These are phyloP conservation scores for Chaetodon trifasciatus DNA, from an alignment of 2,797 vertebrate genomes.

Conservation along the genomic window DNA sequence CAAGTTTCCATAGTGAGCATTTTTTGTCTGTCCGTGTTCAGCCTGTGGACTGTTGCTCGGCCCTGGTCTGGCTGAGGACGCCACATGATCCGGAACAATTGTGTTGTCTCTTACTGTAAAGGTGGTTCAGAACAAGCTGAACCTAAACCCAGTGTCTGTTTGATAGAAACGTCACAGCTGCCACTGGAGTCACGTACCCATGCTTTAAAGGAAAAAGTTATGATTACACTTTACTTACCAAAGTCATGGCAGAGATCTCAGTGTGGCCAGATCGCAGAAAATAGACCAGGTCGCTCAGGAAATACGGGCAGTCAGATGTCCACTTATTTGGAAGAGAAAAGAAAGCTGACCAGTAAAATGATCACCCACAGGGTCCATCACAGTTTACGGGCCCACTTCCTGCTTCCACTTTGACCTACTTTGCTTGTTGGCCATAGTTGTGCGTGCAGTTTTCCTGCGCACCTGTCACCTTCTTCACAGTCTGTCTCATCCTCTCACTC, in stretches of 20 bases:
- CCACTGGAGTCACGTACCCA: neutral
- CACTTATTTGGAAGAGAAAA: neutral
- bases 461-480: neutral
- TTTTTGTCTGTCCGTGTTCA: neutral
- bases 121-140: neutral
- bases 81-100: neutral
- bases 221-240: neutral
- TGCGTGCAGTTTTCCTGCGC: neutral
- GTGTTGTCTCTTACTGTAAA: neutral
- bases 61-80: neutral
- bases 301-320: neutral
- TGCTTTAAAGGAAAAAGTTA: no score
- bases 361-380: neutral
- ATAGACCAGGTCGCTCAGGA: neutral
- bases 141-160: neutral
- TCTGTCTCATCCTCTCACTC: no score
- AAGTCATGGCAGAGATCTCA: neutral
- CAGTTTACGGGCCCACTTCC: neutral
- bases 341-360: neutral
- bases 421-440: neutral
- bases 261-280: neutral
- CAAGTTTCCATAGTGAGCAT: conserved; percentile 92
- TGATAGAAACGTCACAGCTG: neutral
- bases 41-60: neutral
- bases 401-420: neutral